A percentile compares a stretch with the other conserved stretches of the same genome.
Conservation (phyloP, 2,113 vertebrate species). For the Entelurus aequoreus region DNA sequence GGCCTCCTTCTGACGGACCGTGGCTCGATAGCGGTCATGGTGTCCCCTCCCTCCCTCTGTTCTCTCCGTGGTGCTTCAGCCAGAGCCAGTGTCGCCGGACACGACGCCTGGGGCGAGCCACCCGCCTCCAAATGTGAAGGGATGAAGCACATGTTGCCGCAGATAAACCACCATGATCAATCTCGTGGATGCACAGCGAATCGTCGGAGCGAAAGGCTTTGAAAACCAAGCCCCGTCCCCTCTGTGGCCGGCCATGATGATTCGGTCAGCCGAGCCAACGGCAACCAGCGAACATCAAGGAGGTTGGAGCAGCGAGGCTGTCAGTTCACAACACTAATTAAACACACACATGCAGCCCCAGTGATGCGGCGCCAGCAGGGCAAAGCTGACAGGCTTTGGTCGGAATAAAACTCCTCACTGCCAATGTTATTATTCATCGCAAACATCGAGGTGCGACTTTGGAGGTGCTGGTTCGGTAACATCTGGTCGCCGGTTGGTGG, state of each 20-base stretch:
- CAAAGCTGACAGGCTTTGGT: slow-evolving; percentile 48
- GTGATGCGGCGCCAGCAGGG: slow-evolving; percentile 52
- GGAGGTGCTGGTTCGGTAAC: neutral
- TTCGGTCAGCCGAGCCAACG: slow-evolving; percentile 75
- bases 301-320: slow-evolving; percentile 62
- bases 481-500: neutral
- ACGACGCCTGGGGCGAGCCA: slow-evolving; percentile 62
- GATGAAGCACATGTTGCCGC: slow-evolving; percentile 75
- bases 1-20: slow-evolving; percentile 61
- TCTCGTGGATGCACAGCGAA: slow-evolving; percentile 76
- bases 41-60: slow-evolving; percentile 43
- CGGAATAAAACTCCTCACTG: slow-evolving; percentile 39
- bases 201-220: slow-evolving; percentile 75
- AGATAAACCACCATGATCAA: slow-evolving; percentile 82
- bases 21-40: slow-evolving; percentile 60
- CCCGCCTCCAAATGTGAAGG: slow-evolving; percentile 67
- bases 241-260: slow-evolving; percentile 75
- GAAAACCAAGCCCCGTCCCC: slow-evolving; percentile 77
- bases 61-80: slow-evolving; percentile 45
- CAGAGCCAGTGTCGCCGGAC: slow-evolving; percentile 62
- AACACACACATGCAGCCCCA: slow-evolving; percentile 63
- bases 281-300: slow-evolving; percentile 75
- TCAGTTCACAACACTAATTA: slow-evolving; percentile 74
- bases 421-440: slow-evolving; percentile 26
- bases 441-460: slow-evolving; percentile 1